Percentiles rank a stretch among this genome's conserved stretches.
Evolutionary conservation across 2,888 invertebrate species (phyloP).

Genomic region (Caenorhabditis doughertyi): DNA sequence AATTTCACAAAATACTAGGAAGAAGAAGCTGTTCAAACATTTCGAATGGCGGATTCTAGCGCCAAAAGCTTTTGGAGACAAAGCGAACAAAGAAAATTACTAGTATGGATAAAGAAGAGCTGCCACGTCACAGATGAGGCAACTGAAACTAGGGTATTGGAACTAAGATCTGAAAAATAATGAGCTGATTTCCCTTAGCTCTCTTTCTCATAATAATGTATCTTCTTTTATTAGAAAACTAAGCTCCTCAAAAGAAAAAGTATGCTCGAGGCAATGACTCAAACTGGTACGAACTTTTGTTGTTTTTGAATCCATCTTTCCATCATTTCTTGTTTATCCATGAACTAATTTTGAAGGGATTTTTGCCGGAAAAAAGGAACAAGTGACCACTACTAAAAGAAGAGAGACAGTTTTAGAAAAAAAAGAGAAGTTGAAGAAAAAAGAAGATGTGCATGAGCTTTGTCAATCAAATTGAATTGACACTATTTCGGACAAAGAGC

Average conservation of each 20-base stretch:
- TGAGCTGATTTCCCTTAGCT: no score
- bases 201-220: no score
- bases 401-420: slow-evolving; percentile 20
- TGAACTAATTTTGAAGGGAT: slow-evolving; percentile 32
- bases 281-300: slow-evolving; percentile 23
- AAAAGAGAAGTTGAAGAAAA: slow-evolving; percentile 17
- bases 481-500: slow-evolving; percentile 62
- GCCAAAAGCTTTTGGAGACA: slow-evolving; percentile 49
- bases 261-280: background rate
- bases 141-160: background rate
- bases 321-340: slow-evolving; percentile 27
- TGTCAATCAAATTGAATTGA: slow-evolving; percentile 68
- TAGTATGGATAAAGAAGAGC: background rate
- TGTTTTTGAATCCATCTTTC: background rate
- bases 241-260: slow-evolving; percentile 1
- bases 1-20: slow-evolving; percentile 57
- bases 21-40: slow-evolving; percentile 63
- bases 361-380: slow-evolving; percentile 19
- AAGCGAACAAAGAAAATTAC: slow-evolving; percentile 59
- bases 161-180: no score
- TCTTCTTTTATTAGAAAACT: background rate
- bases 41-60: slow-evolving; percentile 58
- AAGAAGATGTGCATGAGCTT: slow-evolving; percentile 54
- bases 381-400: slow-evolving; percentile 12
- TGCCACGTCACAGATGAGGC: slow-evolving; percentile 31